Conservation (phyloP, 37 sponge, comb jelly and placozoan genomes). For the Spongilla lacustris region DNA sequence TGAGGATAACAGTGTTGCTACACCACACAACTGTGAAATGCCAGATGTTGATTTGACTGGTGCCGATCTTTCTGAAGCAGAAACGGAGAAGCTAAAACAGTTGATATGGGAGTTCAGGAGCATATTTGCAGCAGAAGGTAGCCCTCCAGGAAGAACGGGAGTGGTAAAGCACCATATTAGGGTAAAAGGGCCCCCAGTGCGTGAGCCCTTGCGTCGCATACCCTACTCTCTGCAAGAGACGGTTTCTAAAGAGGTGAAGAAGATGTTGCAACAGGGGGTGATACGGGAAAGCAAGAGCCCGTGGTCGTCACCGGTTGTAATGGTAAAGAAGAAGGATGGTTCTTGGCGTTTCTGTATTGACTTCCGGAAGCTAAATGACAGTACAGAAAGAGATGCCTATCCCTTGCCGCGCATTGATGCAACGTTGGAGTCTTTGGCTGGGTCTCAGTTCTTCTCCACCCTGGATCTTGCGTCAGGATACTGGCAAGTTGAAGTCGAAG, state of each 20-base stretch:
- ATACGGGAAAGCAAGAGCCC: slow-evolving; percentile 2
- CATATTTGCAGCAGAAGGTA: background rate
- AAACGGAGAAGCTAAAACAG: background rate
- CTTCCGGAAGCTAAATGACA: slow-evolving; percentile 27
- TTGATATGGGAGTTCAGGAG: slow-evolving; percentile 1
- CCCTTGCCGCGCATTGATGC: slow-evolving; percentile 38
- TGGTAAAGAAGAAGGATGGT: slow-evolving; percentile 36
- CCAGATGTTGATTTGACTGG: background rate
- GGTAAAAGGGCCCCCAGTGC: background rate
- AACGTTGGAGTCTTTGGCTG: slow-evolving; percentile 9
- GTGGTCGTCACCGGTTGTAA: slow-evolving; percentile 18
- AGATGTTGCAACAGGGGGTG: slow-evolving; percentile 11
- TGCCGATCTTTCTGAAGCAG: background rate
- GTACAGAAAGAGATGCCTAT: slow-evolving; percentile 17
- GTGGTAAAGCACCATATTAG: slow-evolving; percentile 14
- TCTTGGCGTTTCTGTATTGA: slow-evolving; percentile 41
- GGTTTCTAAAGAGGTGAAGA: background rate
- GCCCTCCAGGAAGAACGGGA: too few species aligned
- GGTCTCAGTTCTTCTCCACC: slow-evolving; percentile 18
- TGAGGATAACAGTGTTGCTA: background rate
- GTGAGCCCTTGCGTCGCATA: slow-evolving; percentile 16
- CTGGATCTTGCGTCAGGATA: slow-evolving; percentile 44
- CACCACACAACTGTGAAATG: background rate
- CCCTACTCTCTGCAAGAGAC: background rate
- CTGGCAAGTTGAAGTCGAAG: slow-evolving; percentile 36